phyloP scores from a whole-genome alignment of 1,140 invertebrate species.

The Dendroctonus valens region DNA sequence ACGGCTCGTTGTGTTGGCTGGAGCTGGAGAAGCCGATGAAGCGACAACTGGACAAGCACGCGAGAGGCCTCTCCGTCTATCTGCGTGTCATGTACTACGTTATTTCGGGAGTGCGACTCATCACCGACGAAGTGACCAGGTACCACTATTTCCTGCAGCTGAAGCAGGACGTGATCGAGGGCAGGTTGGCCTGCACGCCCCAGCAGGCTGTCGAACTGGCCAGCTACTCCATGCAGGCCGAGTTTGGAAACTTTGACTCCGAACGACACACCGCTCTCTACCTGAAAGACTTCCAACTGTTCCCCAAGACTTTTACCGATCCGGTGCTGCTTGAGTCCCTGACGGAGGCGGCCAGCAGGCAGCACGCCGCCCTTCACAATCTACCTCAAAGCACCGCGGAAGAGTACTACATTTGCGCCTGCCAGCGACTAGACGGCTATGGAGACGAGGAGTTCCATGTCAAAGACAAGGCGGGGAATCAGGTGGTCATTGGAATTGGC shows the following conservation, averaged over 20 bases:
- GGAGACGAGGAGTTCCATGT: constrained; percentile 90
- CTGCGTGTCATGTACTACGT: constrained; percentile 94
- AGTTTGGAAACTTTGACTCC: constrained; percentile 92
- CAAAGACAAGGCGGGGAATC: constrained; percentile 71
- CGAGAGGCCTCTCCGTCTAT: constrained; percentile 75
- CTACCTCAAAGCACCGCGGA: constrained; percentile 81
- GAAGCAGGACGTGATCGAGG: constrained; percentile 92
- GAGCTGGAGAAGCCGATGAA: constrained; percentile 91
- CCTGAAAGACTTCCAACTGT: constrained; percentile 85
- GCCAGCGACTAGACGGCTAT: constrained; percentile 90
- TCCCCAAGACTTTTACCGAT: constrained; percentile 71
- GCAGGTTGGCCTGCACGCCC: constrained; percentile 80
- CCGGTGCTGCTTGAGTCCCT: constrained; percentile 66
- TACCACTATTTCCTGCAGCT: constrained; percentile 95
- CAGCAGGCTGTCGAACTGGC: constrained; percentile 88
- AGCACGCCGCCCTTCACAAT: constrained; percentile 71
- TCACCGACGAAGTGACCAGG: constrained; percentile 90
- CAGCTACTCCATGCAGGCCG: constrained; percentile 91
- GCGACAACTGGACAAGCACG: constrained; percentile 90
- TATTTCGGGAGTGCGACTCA: constrained; percentile 73
- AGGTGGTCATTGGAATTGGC: constrained; percentile 74
- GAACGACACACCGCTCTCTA: constrained; percentile 89
- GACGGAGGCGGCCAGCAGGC: constrained; percentile 78
- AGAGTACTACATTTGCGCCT: constrained; percentile 91
- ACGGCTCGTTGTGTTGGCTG: constrained; percentile 76